Percentiles rank a stretch among this genome's conserved stretches.
Evolutionary conservation across 2,113 vertebrate species (phyloP).

Genomic region (Myodes glareolus): DNA sequence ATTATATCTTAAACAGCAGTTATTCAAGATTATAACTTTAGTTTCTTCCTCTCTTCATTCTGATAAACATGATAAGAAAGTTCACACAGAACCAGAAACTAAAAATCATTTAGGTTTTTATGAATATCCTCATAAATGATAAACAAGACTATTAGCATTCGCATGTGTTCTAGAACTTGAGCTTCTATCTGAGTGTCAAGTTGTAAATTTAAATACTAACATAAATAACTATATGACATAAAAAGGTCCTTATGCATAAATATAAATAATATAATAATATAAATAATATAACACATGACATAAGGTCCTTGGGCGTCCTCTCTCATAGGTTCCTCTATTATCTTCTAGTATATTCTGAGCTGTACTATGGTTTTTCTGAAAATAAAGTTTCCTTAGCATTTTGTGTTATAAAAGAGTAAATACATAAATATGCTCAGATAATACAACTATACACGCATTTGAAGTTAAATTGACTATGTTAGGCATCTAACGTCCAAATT

Average conservation of each 20-base stretch:
- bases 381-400: neutral
- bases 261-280: too few species aligned
- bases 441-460: neutral
- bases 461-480: neutral
- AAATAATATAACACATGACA: neutral
- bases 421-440: neutral
- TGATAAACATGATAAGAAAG: neutral
- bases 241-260: neutral
- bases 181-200: neutral
- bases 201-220: neutral
- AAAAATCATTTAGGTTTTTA: neutral
- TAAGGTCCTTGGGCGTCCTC: neutral
- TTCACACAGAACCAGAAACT: conserved; percentile 7
- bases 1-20: conserved; percentile 8
- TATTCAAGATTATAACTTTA: neutral
- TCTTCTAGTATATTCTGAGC: neutral
- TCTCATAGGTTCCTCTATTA: neutral
- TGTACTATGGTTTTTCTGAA: neutral
- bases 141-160: neutral
- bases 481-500: neutral
- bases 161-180: neutral
- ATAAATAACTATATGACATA: neutral
- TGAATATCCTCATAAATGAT: neutral
- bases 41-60: neutral
- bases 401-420: neutral